phyloP scores from a whole-genome alignment of 2,113 vertebrate species.

The Mus spicilegus region DNA sequence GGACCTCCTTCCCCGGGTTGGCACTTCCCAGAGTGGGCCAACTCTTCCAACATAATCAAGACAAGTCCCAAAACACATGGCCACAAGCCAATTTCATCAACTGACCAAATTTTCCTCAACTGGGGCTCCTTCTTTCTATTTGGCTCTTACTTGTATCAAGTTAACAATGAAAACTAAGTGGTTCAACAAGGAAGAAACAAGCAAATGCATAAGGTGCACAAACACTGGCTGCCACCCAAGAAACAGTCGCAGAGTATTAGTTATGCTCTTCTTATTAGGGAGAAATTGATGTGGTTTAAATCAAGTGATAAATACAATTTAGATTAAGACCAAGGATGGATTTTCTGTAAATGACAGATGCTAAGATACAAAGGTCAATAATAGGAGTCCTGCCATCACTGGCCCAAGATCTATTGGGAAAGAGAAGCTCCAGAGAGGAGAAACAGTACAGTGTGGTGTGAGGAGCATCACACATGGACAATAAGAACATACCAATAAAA shows the following conservation, averaged over 20 bases:
- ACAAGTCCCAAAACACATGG: background rate
- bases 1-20: background rate
- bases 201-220: background rate
- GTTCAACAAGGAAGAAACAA: background rate
- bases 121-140: background rate
- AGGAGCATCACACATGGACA: background rate
- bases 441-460: background rate
- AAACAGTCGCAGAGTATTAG: background rate
- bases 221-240: background rate
- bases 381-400: background rate
- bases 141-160: background rate
- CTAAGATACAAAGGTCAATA: background rate
- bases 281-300: background rate
- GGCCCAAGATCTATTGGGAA: background rate
- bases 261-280: background rate
- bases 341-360: background rate
- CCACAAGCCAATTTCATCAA: no score
- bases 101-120: background rate
- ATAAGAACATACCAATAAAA: background rate
- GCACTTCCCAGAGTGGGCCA: background rate
- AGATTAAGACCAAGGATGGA: background rate
- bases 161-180: background rate
- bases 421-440: background rate
- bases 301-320: background rate
- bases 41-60: background rate